Percentiles rank a stretch among this genome's conserved stretches.
These are phyloP conservation scores for Lepilemur septentrionalis DNA, from an alignment of 2,797 vertebrate species.

Conservation along the genomic window DNA sequence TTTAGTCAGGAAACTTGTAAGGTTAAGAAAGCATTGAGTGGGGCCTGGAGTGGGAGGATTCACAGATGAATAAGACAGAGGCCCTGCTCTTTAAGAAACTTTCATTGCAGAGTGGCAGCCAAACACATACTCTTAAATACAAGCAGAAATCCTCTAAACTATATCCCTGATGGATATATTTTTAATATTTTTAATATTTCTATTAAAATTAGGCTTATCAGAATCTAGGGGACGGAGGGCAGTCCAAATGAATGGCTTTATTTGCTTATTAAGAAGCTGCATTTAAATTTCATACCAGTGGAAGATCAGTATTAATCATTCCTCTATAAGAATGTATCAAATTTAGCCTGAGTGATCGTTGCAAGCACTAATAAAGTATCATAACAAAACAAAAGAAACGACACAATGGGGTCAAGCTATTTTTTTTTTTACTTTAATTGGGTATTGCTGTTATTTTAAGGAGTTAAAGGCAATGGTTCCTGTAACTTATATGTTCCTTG, in stretches of 20 bases:
- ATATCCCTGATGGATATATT: no score
- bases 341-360: not conserved
- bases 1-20: slow-evolving; percentile 21
- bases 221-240: not conserved
- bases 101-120: not conserved
- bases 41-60: not conserved
- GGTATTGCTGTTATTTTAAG: slow-evolving; percentile 14
- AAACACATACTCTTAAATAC: not conserved
- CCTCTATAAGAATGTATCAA: not conserved
- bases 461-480: slow-evolving; percentile 6
- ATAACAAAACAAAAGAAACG: slow-evolving; percentile 38
- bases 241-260: not conserved
- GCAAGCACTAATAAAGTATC: not conserved
- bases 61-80: not conserved
- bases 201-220: not conserved
- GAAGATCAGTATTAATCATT: not conserved
- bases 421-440: slow-evolving; percentile 29
- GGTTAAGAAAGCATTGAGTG: not conserved
- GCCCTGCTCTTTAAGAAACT: not conserved
- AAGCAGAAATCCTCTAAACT: not conserved
- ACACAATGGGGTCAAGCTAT: not conserved
- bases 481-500: slow-evolving; percentile 3
- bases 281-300: not conserved
- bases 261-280: not conserved
- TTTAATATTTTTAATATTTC: no score